phyloP scores from a whole-genome alignment of 2,113 vertebrate genomes.

The Columba livia region DNA sequence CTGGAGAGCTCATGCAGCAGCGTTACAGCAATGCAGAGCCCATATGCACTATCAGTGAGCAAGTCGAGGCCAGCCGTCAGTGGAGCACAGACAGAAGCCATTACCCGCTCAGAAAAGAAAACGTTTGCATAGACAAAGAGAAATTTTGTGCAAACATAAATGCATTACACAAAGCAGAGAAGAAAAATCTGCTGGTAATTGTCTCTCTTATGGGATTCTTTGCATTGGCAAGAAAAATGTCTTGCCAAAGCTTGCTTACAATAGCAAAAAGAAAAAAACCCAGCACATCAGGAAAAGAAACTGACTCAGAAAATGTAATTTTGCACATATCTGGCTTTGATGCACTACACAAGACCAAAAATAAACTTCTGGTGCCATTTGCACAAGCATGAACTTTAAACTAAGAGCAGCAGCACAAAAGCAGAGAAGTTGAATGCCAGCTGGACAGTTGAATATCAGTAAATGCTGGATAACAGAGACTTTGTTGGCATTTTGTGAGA shows the following conservation, averaged over 20 bases:
- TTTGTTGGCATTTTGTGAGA: not conserved
- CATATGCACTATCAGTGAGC: not conserved
- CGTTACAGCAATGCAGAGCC: not conserved
- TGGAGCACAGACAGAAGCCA: not conserved
- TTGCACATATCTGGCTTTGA: not conserved
- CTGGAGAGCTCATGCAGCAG: not conserved
- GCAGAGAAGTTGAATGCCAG: not conserved
- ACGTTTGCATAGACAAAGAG: not conserved
- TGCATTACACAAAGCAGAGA: not conserved
- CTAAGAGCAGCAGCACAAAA: not conserved
- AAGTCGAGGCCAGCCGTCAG: not conserved
- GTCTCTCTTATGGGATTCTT: not conserved
- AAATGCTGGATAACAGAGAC: not conserved
- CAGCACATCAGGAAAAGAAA: not conserved
- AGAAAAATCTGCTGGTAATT: not conserved
- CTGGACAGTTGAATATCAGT: not conserved
- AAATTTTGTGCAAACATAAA: not conserved
- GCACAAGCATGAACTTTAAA: constrained; percentile 37
- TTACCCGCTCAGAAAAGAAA: not conserved
- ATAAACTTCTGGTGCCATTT: not conserved
- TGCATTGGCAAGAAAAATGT: constrained; percentile 5
- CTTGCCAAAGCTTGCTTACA: constrained; percentile 11
- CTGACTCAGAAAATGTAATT: not conserved
- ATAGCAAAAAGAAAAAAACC: not conserved
- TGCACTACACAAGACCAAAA: not conserved